These are phyloP conservation scores for Eospalax fontanierii DNA, from an alignment of 2,797 vertebrate species.

Conservation along the genomic window DNA sequence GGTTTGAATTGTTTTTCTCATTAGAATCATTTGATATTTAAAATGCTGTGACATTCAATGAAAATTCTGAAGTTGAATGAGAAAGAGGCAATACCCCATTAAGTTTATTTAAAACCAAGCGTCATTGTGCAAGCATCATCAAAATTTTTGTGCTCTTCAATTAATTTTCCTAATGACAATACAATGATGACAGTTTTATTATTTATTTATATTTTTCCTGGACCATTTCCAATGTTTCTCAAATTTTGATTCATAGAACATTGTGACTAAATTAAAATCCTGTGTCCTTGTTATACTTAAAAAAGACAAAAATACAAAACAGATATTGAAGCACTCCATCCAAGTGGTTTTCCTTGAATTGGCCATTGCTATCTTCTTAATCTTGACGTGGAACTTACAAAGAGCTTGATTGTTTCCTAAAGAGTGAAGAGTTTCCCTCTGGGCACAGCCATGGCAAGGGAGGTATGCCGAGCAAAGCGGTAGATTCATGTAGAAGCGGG, in stretches of 20 bases:
- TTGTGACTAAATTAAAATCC: constrained; percentile 3
- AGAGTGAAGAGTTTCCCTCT: neutral
- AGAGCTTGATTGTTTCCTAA: neutral
- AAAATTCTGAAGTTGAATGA: constrained; percentile 8
- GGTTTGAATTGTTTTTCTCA: constrained; percentile 79
- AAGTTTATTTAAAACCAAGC: constrained; percentile 38
- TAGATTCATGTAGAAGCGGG: neutral
- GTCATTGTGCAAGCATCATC: neutral
- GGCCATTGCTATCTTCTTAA: neutral
- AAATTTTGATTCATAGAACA: neutral
- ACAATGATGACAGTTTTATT: neutral
- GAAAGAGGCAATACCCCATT: constrained; percentile 12
- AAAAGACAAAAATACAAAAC: constrained; percentile 2
- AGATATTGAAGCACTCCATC: neutral
- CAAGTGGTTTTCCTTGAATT: neutral
- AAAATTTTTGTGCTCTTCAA: constrained; percentile 26
- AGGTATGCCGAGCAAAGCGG: neutral
- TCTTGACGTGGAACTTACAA: neutral
- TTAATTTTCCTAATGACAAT: constrained; percentile 43
- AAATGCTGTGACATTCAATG: constrained; percentile 53
- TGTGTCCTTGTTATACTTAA: neutral
- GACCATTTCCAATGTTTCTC: neutral
- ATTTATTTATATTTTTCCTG: neutral
- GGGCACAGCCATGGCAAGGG: neutral
- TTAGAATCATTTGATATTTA: constrained; percentile 77